Evolutionary conservation across 2,797 vertebrate species (phyloP).

Genomic region (Leptoclinus maculatus): DNA sequence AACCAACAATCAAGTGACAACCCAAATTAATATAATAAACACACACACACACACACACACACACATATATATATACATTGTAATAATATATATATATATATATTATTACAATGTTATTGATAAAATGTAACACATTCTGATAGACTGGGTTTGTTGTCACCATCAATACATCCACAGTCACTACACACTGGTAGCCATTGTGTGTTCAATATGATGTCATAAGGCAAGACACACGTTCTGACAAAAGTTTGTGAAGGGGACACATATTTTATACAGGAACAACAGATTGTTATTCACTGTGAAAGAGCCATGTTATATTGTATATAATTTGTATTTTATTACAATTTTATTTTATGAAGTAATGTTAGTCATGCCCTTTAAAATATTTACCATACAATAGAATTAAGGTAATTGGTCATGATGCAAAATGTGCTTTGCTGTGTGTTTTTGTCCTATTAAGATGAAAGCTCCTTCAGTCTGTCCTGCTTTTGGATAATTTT

Average conservation of each 20-base stretch:
- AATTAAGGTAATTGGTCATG: no score
- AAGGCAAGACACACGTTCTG: slow-evolving; percentile 5
- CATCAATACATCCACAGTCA: slow-evolving; percentile 3
- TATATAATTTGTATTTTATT: no score
- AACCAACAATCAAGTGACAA: neutral
- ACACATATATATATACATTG: neutral
- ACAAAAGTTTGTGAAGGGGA: neutral
- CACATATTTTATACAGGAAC: neutral
- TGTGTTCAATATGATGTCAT: slow-evolving; percentile 42
- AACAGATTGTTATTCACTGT: neutral
- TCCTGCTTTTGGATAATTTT: no score
- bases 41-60: neutral
- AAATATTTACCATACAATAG: no score
- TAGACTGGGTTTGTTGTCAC: slow-evolving; percentile 6
- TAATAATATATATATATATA: neutral
- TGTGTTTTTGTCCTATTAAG: no score
- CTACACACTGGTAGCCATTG: slow-evolving; percentile 15
- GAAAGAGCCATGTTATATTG: no score
- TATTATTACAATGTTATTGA: neutral
- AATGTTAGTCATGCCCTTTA: no score
- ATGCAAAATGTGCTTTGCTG: no score
- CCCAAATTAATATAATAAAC: neutral
- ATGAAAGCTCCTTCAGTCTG: no score
- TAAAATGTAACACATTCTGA: neutral
- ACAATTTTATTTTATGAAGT: no score